Percentiles rank a stretch among this genome's conserved stretches.
These are phyloP conservation scores for Tipula lateralis DNA, from an alignment of 2,888 invertebrate species.

Conservation along the genomic window DNA sequence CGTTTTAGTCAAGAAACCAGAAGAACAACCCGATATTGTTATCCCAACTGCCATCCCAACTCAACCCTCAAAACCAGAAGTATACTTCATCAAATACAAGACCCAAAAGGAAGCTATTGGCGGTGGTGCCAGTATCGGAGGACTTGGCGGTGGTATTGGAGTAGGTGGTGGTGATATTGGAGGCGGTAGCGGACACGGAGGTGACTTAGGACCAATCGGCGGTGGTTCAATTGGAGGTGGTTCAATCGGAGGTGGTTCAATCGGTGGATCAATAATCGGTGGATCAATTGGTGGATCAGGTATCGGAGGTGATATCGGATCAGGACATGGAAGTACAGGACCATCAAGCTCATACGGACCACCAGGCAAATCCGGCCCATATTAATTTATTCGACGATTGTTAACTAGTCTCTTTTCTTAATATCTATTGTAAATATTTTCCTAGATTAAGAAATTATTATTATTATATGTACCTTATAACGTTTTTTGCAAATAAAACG, in stretches of 20 bases:
- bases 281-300: slow-evolving; percentile 39
- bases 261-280: slow-evolving; percentile 38
- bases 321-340: slow-evolving; percentile 38
- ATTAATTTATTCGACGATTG: slow-evolving; percentile 43
- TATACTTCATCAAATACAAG: slow-evolving; percentile 69
- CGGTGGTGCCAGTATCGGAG: slow-evolving; percentile 37
- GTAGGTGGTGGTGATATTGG: slow-evolving; percentile 39
- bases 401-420: slow-evolving; percentile 38
- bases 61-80: slow-evolving; percentile 82
- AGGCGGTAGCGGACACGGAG: slow-evolving; percentile 37
- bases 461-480: slow-evolving; percentile 30
- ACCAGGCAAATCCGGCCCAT: slow-evolving; percentile 65
- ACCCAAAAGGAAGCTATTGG: slow-evolving; percentile 42
- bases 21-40: slow-evolving; percentile 74
- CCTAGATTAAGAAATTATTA: slow-evolving; percentile 34
- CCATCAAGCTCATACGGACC: slow-evolving; percentile 57
- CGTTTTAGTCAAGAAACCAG: slow-evolving; percentile 83
- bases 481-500: slow-evolving; percentile 45
- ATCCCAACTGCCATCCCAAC: slow-evolving; percentile 74
- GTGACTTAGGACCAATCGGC: slow-evolving; percentile 37
- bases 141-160: slow-evolving; percentile 36
- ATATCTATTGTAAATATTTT: slow-evolving; percentile 39
- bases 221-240: slow-evolving; percentile 39
- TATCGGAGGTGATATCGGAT: slow-evolving; percentile 32
- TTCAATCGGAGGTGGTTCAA: slow-evolving; percentile 38